Evolutionary conservation across 2,113 vertebrate species (phyloP).

Genomic region (Heterocephalus glaber): DNA sequence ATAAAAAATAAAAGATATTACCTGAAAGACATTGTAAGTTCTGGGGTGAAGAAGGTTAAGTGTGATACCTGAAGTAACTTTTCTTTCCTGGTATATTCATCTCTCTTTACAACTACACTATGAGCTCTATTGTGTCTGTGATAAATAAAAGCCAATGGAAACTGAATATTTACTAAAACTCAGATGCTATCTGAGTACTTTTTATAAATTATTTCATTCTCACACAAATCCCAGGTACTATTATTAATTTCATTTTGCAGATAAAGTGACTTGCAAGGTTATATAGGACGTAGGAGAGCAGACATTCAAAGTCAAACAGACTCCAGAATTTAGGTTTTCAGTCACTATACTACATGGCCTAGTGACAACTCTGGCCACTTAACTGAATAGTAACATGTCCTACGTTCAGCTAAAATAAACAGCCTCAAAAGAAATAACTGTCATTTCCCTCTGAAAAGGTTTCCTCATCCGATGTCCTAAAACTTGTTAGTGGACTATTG

Average conservation of each 20-base stretch:
- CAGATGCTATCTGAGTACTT: neutral
- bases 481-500: neutral
- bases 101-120: neutral
- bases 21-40: neutral
- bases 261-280: conserved; percentile 1
- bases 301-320: neutral
- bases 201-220: neutral
- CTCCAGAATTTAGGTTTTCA: neutral
- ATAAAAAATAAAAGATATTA: neutral
- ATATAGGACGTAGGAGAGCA: neutral
- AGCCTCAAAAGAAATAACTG: neutral
- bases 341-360: neutral
- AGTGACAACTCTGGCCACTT: neutral
- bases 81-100: neutral
- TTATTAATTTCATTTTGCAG: neutral
- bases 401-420: neutral
- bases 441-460: neutral
- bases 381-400: neutral
- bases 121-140: neutral
- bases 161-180: neutral
- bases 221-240: neutral
- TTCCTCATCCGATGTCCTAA: neutral
- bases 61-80: neutral
- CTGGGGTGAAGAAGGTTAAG: neutral
- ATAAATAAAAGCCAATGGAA: neutral